phyloP scores from a whole-genome alignment of 2,113 vertebrate genomes.

The Microcebus lehilahytsara region DNA sequence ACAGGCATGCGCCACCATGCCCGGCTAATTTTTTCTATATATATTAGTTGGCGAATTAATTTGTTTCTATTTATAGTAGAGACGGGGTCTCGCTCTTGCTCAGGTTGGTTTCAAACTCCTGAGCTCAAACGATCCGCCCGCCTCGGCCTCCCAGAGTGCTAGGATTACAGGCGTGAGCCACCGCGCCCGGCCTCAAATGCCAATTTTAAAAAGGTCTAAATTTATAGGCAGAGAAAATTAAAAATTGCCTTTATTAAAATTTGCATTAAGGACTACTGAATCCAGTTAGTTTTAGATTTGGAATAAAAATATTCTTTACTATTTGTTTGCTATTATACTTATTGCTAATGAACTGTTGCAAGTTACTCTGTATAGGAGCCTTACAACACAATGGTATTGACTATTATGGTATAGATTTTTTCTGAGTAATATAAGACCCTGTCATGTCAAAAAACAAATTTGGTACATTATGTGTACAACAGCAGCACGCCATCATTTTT shows the following conservation, averaged over 20 bases:
- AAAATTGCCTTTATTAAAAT: not conserved
- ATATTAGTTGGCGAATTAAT: no score
- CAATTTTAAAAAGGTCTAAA: constrained; percentile 3
- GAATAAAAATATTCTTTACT: constrained; percentile 20
- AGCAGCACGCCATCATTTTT: not conserved
- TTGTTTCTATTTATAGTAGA: no score
- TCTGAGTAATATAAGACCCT: not conserved
- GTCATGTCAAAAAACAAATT: not conserved
- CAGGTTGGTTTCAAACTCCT: no score
- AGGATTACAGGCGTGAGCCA: no score
- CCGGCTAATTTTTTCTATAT: no score
- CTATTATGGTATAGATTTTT: not conserved
- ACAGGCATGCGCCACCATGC: no score
- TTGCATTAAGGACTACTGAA: not conserved
- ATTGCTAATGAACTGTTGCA: constrained; percentile 3
- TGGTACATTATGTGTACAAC: constrained; percentile 2
- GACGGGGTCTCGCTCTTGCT: no score
- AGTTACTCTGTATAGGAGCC: not conserved
- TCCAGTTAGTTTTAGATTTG: not conserved
- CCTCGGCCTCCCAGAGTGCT: no score
- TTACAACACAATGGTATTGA: not conserved
- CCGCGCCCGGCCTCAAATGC: no score
- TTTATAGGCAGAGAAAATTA: not conserved
- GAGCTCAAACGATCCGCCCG: no score
- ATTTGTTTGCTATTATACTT: not conserved